A percentile compares a stretch with the other conserved stretches of the same genome.
Evolutionary conservation across 2,797 vertebrate genomes (phyloP).

Genomic region (Pangasius mekongensis): DNA sequence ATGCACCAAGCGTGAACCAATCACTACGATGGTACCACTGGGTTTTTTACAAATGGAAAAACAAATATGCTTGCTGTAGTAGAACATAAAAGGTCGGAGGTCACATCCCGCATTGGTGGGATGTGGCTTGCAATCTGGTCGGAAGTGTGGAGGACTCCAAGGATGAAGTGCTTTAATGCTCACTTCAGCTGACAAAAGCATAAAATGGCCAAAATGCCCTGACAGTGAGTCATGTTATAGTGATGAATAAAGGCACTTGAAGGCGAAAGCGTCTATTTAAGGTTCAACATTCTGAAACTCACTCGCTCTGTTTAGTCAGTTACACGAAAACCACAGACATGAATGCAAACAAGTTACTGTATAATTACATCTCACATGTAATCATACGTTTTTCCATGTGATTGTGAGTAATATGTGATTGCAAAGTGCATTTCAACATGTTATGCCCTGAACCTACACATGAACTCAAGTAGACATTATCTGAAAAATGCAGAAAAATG

Average conservation of each 20-base stretch:
- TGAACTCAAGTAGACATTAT: too few species aligned
- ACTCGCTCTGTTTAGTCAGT: not conserved
- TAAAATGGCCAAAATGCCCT: not conserved
- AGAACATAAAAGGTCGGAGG: slow-evolving; percentile 21
- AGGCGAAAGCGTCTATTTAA: not conserved
- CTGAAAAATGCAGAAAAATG: too few species aligned
- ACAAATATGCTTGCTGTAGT: not conserved
- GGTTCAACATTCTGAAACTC: not conserved
- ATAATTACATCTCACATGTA: too few species aligned
- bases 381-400: not conserved
- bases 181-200: not conserved
- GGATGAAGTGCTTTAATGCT: slow-evolving; percentile 50
- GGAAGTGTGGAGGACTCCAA: slow-evolving; percentile 25
- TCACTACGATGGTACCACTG: not conserved
- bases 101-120: not conserved
- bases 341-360: too few species aligned
- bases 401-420: not conserved
- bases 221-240: not conserved
- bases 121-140: slow-evolving; percentile 36
- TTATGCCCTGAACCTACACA: not conserved
- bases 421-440: not conserved
- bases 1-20: not conserved
- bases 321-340: too few species aligned
- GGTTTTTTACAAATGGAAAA: not conserved
- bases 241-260: not conserved